These are phyloP conservation scores for Nannobrachium achirus DNA, from an alignment of 2,113 vertebrate genomes.

Conservation along the genomic window DNA sequence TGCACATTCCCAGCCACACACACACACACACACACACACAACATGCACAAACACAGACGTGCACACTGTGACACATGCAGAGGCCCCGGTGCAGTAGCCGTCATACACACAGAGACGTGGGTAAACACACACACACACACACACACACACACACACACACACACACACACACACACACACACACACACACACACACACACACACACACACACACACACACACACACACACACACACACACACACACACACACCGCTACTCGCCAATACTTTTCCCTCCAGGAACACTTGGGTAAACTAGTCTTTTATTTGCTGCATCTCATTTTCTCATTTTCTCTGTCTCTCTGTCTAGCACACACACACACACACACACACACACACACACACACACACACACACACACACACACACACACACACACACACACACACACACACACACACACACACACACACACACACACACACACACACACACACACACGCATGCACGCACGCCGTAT, in stretches of 20 bases:
- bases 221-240: slow-evolving; percentile 13
- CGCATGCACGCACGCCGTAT: no score
- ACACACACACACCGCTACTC: not conserved
- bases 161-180: not conserved
- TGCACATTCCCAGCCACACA: slow-evolving; percentile 20
- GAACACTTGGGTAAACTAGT: not conserved
- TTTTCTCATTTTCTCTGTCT: slow-evolving; percentile 29
- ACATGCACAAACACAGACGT: not conserved
- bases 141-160: not conserved
- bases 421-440: not conserved
- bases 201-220: slow-evolving; percentile 23
- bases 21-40: not conserved
- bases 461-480: no score
- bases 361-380: no score
- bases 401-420: slow-evolving; percentile 6
- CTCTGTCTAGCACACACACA: not conserved
- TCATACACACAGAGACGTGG: no score
- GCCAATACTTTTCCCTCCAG: not conserved
- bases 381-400: no score
- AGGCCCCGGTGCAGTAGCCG: no score
- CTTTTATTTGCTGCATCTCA: slow-evolving; percentile 6
- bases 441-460: no score
- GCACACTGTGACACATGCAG: no score
- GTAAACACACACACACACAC: slow-evolving; percentile 27
- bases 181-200: not conserved